Evolutionary conservation across 2,797 vertebrate species (phyloP), one percentile per base, ranked within the genome.

Genomic region (Etheostoma perlongum): DNA sequence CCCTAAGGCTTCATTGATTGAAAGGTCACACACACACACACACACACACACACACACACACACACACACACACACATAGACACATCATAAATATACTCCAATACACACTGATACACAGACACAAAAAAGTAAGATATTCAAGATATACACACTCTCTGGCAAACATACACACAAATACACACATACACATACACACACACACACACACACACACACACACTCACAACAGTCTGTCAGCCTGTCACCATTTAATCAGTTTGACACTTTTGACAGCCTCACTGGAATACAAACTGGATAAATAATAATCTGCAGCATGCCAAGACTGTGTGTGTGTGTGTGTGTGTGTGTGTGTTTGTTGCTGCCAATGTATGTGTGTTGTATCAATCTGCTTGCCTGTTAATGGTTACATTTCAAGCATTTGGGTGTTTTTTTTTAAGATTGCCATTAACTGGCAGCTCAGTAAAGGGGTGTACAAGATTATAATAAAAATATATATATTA

Each of bases 1-100:
- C 52, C 81, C 78, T 13, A 11, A 75, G 74, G 77, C 65, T 63
- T 65, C 30, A 68, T 44, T 83, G 78, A 83, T 83, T 85, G 77
- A 85, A 61, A n/a, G 74, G 57, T 72, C 44, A 42, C 16, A 36
- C 36, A 16, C 14, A 47, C 47, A 54, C 36, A 55, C 55, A 66
- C 57, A 52, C 14, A 44, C 4, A 54, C 21, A 67, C 4, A 21
- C 10, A 52, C 12, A 55, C 10, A 10, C 21, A 33, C 30, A 33
- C 30, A 7, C 30, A 33, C 30, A 7, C 30, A 33, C 30, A 7
- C 30, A 33, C 30, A 6, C 30, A 30, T 6, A 27, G 4, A 27
- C 27, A 30, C 27, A 30, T 30, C 27, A 30, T 6, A 60, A 6
- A 66, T 18, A 46, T 5, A 64, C 30, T 13, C 9, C 12, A 33